Evolutionary conservation across 1,140 invertebrate species (phyloP).

Genomic region (Magallana angulata): DNA sequence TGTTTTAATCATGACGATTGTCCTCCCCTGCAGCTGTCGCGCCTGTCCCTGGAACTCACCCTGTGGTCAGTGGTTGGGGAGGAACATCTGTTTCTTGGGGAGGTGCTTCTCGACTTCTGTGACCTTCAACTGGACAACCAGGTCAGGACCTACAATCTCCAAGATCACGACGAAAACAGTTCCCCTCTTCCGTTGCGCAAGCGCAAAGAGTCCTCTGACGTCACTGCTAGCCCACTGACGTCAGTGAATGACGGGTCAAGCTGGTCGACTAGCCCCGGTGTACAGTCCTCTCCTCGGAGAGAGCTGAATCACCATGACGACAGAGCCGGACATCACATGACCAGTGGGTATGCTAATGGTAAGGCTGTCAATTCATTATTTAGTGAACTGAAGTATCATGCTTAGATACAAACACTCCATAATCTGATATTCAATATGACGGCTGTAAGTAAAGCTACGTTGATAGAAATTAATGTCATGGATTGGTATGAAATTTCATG

Average conservation of each 20-base stretch:
- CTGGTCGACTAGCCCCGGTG: slow-evolving; percentile 51
- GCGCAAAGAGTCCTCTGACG: slow-evolving; percentile 55
- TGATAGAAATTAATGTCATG: too few species aligned
- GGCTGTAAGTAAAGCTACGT: too few species aligned
- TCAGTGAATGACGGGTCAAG: slow-evolving; percentile 45
- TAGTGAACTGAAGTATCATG: too few species aligned
- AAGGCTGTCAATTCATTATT: not conserved
- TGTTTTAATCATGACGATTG: too few species aligned
- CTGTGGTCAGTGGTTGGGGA: slow-evolving; percentile 92
- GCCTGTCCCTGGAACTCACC: slow-evolving; percentile 85
- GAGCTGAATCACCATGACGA: not conserved
- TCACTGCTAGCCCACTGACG: slow-evolving; percentile 44
- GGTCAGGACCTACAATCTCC: slow-evolving; percentile 90
- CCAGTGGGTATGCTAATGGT: slow-evolving; percentile 6
- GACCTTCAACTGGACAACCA: slow-evolving; percentile 92
- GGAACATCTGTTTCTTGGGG: slow-evolving; percentile 86
- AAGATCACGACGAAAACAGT: slow-evolving; percentile 76
- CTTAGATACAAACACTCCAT: too few species aligned
- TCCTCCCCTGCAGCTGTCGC: not conserved
- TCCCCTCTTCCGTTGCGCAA: slow-evolving; percentile 68
- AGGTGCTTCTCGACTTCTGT: slow-evolving; percentile 82
- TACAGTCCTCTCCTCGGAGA: slow-evolving; percentile 20
- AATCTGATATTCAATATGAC: too few species aligned
- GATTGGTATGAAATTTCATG: too few species aligned
- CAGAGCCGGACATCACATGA: not conserved